A percentile compares a stretch with the other conserved stretches of the same genome.
Conservation (phyloP, 2,797 vertebrate genomes). For the Champsocephalus esox region DNA sequence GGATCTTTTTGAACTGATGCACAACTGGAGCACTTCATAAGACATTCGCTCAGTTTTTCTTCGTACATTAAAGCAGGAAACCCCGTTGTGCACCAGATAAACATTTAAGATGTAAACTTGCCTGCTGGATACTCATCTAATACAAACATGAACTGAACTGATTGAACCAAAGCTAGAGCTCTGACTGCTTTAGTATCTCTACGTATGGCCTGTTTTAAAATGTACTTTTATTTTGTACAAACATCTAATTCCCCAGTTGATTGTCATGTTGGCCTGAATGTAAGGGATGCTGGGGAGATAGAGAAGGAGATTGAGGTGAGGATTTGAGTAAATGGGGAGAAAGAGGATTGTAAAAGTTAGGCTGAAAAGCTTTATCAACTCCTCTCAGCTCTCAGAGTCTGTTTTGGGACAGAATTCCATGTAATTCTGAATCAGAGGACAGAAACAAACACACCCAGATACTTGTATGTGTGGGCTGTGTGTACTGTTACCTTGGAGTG, state of each 20-base stretch:
- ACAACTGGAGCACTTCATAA: slow-evolving; percentile 32
- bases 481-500: too few relatives aligned
- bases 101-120: slow-evolving; percentile 35
- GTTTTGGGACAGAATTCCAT: slow-evolving; percentile 29
- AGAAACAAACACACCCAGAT: slow-evolving; percentile 20
- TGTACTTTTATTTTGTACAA: slow-evolving; percentile 30
- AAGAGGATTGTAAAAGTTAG: slow-evolving; percentile 59
- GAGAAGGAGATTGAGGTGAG: slow-evolving; percentile 44
- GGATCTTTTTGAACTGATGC: slow-evolving; percentile 8
- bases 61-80: slow-evolving; percentile 18
- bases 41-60: slow-evolving; percentile 5
- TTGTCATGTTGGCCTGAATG: slow-evolving; percentile 28
- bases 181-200: slow-evolving; percentile 12
- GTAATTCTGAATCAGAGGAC: slow-evolving; percentile 3
- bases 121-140: slow-evolving; percentile 1
- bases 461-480: neutral
- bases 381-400: slow-evolving; percentile 21
- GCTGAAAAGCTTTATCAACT: slow-evolving; percentile 42
- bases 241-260: slow-evolving; percentile 9
- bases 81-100: slow-evolving; percentile 39
- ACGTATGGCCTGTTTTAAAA: neutral
- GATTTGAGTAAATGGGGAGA: slow-evolving; percentile 55
- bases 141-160: slow-evolving; percentile 16
- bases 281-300: neutral
- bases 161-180: neutral